Evolutionary conservation across 1,140 invertebrate species (phyloP), one percentile per base, ranked within the genome.

Genomic region (Drosophila jambulina): DNA sequence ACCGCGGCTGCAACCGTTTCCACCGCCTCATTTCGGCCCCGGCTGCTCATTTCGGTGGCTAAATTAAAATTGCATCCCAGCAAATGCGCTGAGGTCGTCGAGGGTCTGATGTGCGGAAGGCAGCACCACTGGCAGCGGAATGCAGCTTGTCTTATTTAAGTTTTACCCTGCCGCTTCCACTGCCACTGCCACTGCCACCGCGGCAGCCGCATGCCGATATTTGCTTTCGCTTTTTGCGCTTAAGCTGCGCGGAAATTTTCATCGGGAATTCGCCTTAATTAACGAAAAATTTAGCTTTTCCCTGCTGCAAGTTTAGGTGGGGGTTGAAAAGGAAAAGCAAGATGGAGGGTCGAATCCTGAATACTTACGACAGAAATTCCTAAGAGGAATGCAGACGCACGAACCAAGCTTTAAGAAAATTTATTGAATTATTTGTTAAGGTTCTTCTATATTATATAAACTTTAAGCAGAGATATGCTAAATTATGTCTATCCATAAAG

Each of bases 21-120:
- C 45, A 65, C 36, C 25, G 61, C 53, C 70, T 60, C 48, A 62
- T 76, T 69, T 64, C 40, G 68, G 68, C 45, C 34, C 45, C 59
- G 70, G 71, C 65, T 82, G 75, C 80, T 86, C 84, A 88, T 88
- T 88, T 87, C 53, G 77, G 48, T 80, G 63, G 62, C 78, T 60
- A 90, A 90, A 88, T 88, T 90, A 88, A 88, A 88, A 90, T 88
- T 90, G 85, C 85, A 82, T 75, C 81, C 85, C 60, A 57, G 68
- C 78, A 85, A 84, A 78, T 70, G 84, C 67, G 71, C 36, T 27
- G 64, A 56, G 78, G 48, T 69, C 48, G 62, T 71, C 53, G 36
- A 49, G 43, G 69, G 64, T 40, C 65, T 71, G 69, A 40, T 27
- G 51, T 70, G 51, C 34, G 34, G 34, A 38, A 43, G 42, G 40